Base-by-base conservation (phyloP, 2,113 vertebrate species). In the Pagrus major region DNA sequence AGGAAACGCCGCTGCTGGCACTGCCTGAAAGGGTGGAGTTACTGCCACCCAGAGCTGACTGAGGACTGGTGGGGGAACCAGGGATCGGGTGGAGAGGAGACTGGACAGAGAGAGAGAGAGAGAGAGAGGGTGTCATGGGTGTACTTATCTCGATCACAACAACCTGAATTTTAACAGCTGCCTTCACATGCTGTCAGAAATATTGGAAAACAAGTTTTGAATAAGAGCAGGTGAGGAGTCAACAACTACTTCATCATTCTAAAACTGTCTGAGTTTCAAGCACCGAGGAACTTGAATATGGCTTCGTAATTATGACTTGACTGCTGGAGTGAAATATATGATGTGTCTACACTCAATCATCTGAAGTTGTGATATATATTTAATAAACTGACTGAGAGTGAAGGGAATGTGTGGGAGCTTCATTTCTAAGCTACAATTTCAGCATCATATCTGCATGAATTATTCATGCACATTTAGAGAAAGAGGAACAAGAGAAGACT, bases 21-120 rank as follows among this genome's bases (percentile, higher is more conserved):
- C 97, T 99, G 93, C 97, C 97, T 0, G 97, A 98, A 84, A 99
- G 94, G 3, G 97, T 98, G 59, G 97, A 98, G 93, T 98, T 98
- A 89, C 97, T 99, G 87, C 97, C 97, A 23, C 97, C 97, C 82
- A 99, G 86, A 65, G 97, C 97, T 18, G 97, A 98, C 92, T 98
- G 97, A 0, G 97, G 97, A 88, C 97, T 98, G 85, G 97, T 98
- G 72, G 97, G 97, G 6, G 97, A 98, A 74, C 97, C 97, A 29
- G 97, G 97, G 82, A 98, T 98, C 4, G 97, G 97, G 76, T 98
- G 97, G 71, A 98, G 96, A 64, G 97, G 97, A 74, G 97, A 98
- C 97, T 99, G 91, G 73, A 89, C 29, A 70, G 46, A 89, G 33
- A 67, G 47, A 83, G 25, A 72, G 15, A 80, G 25, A 64, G 49